Conservation (phyloP, 2,113 vertebrate species). For the Nettapus auritus region DNA sequence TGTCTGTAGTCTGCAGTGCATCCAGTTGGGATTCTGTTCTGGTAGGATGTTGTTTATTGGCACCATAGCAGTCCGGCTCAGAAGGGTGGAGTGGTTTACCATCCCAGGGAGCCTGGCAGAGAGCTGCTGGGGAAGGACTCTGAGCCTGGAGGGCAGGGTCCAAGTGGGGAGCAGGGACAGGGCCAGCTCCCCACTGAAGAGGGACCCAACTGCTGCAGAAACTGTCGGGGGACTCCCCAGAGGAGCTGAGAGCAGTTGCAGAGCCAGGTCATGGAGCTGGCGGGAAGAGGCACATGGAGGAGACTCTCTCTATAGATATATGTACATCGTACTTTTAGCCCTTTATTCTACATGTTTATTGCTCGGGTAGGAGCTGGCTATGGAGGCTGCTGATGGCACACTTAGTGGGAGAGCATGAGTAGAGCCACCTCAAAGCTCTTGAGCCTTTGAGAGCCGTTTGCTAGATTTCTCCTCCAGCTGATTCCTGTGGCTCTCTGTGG, state of each 20-base stretch:
- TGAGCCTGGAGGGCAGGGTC: neutral
- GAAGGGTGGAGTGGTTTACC: neutral
- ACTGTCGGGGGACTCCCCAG: neutral
- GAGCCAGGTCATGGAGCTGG: neutral
- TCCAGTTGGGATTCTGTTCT: neutral
- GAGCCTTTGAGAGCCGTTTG: neutral
- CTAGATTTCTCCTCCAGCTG: neutral
- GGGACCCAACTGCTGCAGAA: neutral
- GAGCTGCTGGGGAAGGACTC: neutral
- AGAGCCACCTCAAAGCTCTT: neutral
- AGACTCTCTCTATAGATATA: neutral
- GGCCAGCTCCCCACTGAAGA: neutral
- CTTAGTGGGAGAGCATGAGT: neutral
- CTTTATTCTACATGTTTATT: neutral
- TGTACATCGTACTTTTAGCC: neutral
- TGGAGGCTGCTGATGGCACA: rapidly evolving
- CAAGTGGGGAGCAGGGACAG: neutral
- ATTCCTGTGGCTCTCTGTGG: neutral
- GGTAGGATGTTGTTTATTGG: rapidly evolving
- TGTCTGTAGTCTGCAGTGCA: neutral
- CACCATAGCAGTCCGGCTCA: neutral
- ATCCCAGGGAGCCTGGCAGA: neutral
- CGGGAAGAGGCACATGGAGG: neutral
- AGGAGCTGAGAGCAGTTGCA: neutral
- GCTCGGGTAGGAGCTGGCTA: neutral